Evolutionary conservation across 2,797 vertebrate species (phyloP), one percentile per base, ranked within the genome.

Genomic region (Argyrosomus regius): DNA sequence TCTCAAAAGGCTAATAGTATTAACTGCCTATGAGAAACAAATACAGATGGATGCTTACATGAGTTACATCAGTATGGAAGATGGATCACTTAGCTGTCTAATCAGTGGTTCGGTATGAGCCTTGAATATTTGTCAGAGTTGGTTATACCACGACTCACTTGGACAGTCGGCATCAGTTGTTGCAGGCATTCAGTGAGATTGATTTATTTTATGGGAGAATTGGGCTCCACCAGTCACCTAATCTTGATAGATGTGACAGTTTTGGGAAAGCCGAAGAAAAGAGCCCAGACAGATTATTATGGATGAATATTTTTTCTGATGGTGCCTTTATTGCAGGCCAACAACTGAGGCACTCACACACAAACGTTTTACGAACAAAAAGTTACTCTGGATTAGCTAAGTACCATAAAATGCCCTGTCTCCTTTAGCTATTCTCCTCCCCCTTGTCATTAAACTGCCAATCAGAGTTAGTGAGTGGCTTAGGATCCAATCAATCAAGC

Each of bases 401-500:
- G 70, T 81, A 83, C 84, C 83, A 87, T 77, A 80, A 89, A 81
- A 89, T 60, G 45, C 60, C 74, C 66, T 1, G 10, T 80, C 90
- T 94, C 84, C 85, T 88, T 81, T 84, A 62, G 87, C 87, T 59
- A 53, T 72, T 73, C 86, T 84, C 88, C 81, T 63, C 80, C 64
- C 72, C 82, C 82, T 78, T 87, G 90, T 92, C 93, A 91, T 95
- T 94, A 95, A 94, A 81, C 87, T 95, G 94, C 91, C 95, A 95
- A 92, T 95, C 94, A 94, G 78, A 85, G 82, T 90, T 84, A 86
- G 81, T 87, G 87, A 93, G 88, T 81, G 84, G 83, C 80, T 79
- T 56, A 82, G 87, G 89, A 92, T 79, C 91, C 89, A 95, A 95
- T 96, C 95, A 91, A 94, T 96, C 95, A 96, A 72, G 77, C 85